Conservation (phyloP, 23 tunicate species). For the Styela plicata region DNA sequence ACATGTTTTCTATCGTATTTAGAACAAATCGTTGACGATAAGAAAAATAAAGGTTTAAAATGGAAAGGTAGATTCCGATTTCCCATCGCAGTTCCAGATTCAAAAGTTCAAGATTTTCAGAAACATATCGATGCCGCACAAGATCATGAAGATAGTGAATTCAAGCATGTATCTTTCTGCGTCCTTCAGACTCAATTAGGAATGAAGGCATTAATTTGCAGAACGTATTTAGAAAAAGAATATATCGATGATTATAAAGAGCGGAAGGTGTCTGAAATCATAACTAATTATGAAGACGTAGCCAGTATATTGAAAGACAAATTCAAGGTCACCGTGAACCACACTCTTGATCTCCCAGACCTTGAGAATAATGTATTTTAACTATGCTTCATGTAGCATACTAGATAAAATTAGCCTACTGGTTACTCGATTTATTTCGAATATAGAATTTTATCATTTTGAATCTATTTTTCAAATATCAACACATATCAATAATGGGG, state of each 20-base stretch:
- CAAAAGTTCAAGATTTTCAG: conserved; percentile 13
- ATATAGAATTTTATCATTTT: no score
- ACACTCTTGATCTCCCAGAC: not conserved
- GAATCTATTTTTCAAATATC: no score
- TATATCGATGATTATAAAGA: conserved; percentile 15
- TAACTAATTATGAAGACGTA: conserved; percentile 2
- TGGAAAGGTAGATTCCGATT: conserved; percentile 21
- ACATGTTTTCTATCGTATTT: no score
- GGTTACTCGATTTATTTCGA: no score
- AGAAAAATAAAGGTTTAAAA: not conserved
- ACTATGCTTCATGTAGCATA: not conserved
- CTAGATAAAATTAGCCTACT: no score
- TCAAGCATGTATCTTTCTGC: conserved; percentile 16
- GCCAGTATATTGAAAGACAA: not conserved
- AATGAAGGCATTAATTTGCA: conserved; percentile 2
- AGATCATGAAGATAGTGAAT: not conserved
- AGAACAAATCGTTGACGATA: not conserved
- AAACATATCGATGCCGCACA: not conserved
- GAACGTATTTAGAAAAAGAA: conserved; percentile 14
- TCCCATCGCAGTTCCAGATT: not conserved
- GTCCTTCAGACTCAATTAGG: conserved; percentile 21
- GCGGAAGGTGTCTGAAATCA: not conserved
- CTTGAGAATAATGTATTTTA: not conserved
- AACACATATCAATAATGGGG: no score
- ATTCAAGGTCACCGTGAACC: not conserved